These are phyloP conservation scores for Protomyctophum bolini DNA, from an alignment of 2,113 vertebrate genomes.

Conservation along the genomic window DNA sequence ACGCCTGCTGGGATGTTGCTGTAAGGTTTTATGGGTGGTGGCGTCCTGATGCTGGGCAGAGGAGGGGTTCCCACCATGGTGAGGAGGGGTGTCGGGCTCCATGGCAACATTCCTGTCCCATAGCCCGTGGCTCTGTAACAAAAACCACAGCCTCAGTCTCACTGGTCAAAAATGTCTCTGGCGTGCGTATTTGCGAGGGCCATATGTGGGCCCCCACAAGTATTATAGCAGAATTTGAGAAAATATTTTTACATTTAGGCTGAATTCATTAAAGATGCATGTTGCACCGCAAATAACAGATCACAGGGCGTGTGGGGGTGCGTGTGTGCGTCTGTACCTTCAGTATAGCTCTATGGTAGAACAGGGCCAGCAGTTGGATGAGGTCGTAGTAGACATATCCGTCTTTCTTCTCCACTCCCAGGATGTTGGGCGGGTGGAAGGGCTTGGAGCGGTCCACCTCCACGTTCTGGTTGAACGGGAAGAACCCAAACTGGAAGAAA, in stretches of 20 bases:
- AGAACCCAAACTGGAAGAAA: constrained; percentile 97
- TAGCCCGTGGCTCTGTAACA: constrained; percentile 87
- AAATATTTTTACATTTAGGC: too few species aligned
- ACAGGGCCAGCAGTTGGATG: constrained; percentile 89
- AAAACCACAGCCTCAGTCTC: too few species aligned
- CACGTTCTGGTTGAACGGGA: constrained; percentile 89
- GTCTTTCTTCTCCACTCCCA: constrained; percentile 94
- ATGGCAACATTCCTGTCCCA: constrained; percentile 87
- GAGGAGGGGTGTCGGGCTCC: constrained; percentile 51
- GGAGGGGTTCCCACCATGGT: constrained; percentile 4
- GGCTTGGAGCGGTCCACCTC: constrained; percentile 86
- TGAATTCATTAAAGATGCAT: too few species aligned
- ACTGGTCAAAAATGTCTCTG: too few species aligned
- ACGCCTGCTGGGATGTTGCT: not conserved
- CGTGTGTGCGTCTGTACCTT: constrained; percentile 79
- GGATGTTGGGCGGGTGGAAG: constrained; percentile 90
- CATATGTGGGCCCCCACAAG: too few species aligned
- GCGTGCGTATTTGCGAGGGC: too few species aligned
- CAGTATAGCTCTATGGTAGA: constrained; percentile 92
- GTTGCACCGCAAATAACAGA: not conserved
- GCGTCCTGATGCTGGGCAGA: constrained; percentile 55
- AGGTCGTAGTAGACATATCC: constrained; percentile 93
- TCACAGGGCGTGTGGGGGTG: not conserved
- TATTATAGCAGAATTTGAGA: too few species aligned
- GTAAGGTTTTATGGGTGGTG: not conserved